These are phyloP conservation scores for Emydocephalus ijimae DNA, from an alignment of 2,113 vertebrate genomes.

Conservation along the genomic window DNA sequence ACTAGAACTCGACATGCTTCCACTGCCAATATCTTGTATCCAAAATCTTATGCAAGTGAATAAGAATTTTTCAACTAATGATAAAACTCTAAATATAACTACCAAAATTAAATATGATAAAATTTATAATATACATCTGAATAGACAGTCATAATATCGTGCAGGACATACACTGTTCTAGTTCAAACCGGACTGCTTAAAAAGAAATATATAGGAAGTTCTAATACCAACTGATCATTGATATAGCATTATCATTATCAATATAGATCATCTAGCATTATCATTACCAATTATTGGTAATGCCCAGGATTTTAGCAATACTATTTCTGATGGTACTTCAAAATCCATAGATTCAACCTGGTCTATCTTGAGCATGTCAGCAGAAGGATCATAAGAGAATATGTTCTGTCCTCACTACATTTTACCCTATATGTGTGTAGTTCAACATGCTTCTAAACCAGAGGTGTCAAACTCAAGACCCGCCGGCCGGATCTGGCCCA, in stretches of 20 bases:
- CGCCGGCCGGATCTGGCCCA: too few species aligned
- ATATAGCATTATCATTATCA: not conserved
- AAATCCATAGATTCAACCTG: too few species aligned
- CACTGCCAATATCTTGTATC: not conserved
- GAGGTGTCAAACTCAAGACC: too few species aligned
- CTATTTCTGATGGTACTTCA: too few species aligned
- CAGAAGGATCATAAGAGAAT: too few species aligned
- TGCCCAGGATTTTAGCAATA: not conserved
- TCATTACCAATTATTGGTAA: too few species aligned
- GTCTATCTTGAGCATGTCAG: too few species aligned
- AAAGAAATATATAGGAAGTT: not conserved
- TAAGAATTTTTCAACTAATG: not conserved
- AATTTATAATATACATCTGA: not conserved
- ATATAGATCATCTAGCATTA: not conserved
- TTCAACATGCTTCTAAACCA: too few species aligned
- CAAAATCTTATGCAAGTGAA: not conserved
- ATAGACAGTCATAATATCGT: not conserved
- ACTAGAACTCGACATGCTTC: not conserved
- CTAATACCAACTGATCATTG: not conserved
- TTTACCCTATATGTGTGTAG: too few species aligned
- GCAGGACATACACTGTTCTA: not conserved
- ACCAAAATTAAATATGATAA: not conserved
- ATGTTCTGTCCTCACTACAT: too few species aligned
- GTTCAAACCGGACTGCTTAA: not conserved
- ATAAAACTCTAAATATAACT: not conserved